Evolutionary conservation across 2,888 invertebrate species (phyloP).

Genomic region (Tortricodes alternella): DNA sequence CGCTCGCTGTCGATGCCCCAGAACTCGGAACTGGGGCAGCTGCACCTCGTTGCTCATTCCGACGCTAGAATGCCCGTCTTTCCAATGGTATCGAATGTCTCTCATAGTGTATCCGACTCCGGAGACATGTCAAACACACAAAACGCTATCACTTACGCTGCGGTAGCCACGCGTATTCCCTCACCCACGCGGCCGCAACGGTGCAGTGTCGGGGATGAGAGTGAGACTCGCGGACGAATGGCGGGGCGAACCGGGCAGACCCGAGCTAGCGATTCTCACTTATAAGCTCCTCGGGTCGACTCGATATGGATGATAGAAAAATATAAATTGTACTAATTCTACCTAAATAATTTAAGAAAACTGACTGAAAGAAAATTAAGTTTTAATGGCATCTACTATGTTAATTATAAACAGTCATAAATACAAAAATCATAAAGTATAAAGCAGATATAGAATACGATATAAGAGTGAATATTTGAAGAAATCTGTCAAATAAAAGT

Average conservation of each 20-base stretch:
- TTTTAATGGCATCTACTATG: conserved; percentile 2
- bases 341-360: conserved; percentile 44
- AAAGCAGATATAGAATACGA: conserved; percentile 25
- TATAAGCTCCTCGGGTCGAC: conserved; percentile 44
- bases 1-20: conserved; percentile 97
- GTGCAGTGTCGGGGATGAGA: conserved; percentile 52
- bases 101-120: conserved; percentile 98
- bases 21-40: conserved; percentile 98
- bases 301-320: conserved; percentile 69
- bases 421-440: conserved; percentile 26
- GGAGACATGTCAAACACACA: conserved; percentile 83
- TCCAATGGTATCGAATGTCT: conserved; percentile 98
- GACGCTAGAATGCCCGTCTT: conserved; percentile 95
- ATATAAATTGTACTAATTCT: conserved; percentile 59
- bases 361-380: conserved; percentile 35
- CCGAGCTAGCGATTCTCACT: conserved; percentile 39
- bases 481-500: conserved; percentile 24
- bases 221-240: conserved; percentile 52
- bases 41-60: conserved; percentile 97
- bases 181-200: conserved; percentile 50
- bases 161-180: conserved; percentile 66
- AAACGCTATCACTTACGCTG: conserved; percentile 83
- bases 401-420: conserved; percentile 17
- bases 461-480: conserved; percentile 22
- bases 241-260: conserved; percentile 52